Evolutionary conservation across 2,113 vertebrate species (phyloP), one percentile per base, ranked within the genome.

Genomic region (Nannobrachium achirus): DNA sequence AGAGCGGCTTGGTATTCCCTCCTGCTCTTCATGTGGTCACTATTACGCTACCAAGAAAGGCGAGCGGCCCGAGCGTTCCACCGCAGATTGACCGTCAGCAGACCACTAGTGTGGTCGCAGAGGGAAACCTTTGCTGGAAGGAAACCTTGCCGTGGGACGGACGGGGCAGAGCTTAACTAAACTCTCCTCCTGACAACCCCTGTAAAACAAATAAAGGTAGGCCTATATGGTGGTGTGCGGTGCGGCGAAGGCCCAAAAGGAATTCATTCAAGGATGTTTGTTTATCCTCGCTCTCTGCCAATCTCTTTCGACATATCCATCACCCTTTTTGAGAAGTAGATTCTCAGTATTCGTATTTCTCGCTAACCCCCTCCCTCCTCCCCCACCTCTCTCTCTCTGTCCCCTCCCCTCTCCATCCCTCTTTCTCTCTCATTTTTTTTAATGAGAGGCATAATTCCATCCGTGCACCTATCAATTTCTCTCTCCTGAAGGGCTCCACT

Each of bases 161-260:
- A 86, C 56, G 69, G 64, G 73, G 70, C 44, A 59, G 67, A 82
- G 67, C 65, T 84, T 72, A 76, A 80, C 76, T 78, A 76, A 88
- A 82, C 79, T 75, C 78, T 86, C 79, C 82, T 83, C 79, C 66
- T 74, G 76, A 88, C 85, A 87, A 86, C 82, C 84, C 82, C 82
- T 73, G 65, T 90, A 88, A 88, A 85, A 87, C 72, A 90, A 91
- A 92, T 76, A 90, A 39, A n/a, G n/a, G n/a, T n/a, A n/a, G n/a
- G n/a, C n/a, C n/a, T n/a, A n/a, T n/a, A n/a, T n/a, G n/a, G n/a
- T n/a, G 33, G 82, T 41, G 71, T 41, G 70, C 39, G 19, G 72
- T 73, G 66, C 63, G 67, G 66, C 63, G 71, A 85, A 66, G 67
- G 45, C 66, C 69, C 67, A 71, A 56, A 33, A 70, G 71, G 63